A percentile compares a stretch with the other conserved stretches of the same genome.
These are phyloP conservation scores for Sarcoramphus papa DNA, from an alignment of 2,797 vertebrate species.

Conservation along the genomic window DNA sequence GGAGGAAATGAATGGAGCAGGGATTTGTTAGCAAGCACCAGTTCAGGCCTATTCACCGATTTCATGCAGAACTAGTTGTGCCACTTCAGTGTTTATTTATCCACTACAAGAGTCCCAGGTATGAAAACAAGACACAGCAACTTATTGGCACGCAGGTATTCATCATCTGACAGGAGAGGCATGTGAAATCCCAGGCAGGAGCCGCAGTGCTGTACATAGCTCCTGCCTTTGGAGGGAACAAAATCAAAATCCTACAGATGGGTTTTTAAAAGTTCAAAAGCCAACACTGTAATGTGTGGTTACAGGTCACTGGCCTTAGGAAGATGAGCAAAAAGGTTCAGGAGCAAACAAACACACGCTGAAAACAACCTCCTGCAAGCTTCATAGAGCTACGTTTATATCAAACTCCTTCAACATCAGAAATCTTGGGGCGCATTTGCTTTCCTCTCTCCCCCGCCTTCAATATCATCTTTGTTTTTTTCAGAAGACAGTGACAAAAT, in stretches of 20 bases:
- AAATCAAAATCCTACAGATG: background rate
- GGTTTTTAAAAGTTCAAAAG: background rate
- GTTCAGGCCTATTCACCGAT: background rate
- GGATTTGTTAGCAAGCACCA: background rate
- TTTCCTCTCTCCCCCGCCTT: background rate
- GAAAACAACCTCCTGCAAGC: background rate
- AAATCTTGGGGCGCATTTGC: background rate
- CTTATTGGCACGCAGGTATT: background rate
- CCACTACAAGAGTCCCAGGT: background rate
- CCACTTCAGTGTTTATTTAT: conserved; percentile 32
- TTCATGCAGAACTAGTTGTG: conserved; percentile 12
- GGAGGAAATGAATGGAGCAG: background rate
- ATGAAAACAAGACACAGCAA: background rate
- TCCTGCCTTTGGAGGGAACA: background rate
- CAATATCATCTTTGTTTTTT: background rate
- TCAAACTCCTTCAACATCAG: background rate
- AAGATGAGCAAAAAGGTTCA: background rate
- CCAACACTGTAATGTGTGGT: background rate
- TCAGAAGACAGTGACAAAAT: background rate
- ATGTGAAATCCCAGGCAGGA: background rate
- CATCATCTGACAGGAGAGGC: background rate
- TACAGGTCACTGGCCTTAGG: background rate
- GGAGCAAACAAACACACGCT: background rate
- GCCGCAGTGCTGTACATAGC: background rate
- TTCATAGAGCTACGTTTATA: background rate